Evolutionary conservation across 37 sponge, comb jelly and placozoan species (phyloP).

Genomic region (Axinella damicornis): DNA sequence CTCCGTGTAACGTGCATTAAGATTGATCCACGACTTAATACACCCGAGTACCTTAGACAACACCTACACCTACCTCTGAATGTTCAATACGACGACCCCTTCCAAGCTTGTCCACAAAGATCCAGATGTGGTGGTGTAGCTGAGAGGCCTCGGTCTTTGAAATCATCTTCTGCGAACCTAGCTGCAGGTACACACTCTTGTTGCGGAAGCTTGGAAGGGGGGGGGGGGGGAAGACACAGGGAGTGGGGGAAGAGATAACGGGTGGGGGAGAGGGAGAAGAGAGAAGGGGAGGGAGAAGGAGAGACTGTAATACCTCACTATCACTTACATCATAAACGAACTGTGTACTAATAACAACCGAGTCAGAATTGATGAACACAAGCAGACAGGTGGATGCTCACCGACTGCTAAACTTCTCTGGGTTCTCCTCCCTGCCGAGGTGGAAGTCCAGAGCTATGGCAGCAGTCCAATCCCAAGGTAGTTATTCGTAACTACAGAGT

Average conservation of each 20-base stretch:
- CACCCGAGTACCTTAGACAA: no score
- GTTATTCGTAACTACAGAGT: no score
- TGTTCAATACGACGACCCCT: no score
- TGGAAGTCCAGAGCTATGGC: no score
- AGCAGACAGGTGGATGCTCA: conserved; percentile 15
- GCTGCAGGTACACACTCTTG: conserved; percentile 81
- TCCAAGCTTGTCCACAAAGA: no score
- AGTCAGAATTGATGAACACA: background rate
- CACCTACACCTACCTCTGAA: no score
- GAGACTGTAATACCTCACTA: background rate
- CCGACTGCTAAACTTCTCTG: conserved; percentile 94
- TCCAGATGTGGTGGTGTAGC: no score
- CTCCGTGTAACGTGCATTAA: no score
- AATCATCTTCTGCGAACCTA: conserved; percentile 82
- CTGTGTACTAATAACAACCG: no score
- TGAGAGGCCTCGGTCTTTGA: conserved; percentile 40
- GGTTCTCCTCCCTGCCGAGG: conserved; percentile 91
- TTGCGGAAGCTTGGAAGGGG: conserved; percentile 70
- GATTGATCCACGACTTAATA: no score
- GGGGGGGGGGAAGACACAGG: background rate
- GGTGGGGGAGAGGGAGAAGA: no score
- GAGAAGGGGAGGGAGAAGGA: background rate
- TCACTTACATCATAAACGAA: background rate
- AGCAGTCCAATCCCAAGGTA: no score
- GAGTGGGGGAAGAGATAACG: conserved; percentile 4